Percentiles rank a stretch among this genome's conserved stretches.
Evolutionary conservation across 2,888 invertebrate genomes (phyloP).

Genomic region (Drosophila formosana): DNA sequence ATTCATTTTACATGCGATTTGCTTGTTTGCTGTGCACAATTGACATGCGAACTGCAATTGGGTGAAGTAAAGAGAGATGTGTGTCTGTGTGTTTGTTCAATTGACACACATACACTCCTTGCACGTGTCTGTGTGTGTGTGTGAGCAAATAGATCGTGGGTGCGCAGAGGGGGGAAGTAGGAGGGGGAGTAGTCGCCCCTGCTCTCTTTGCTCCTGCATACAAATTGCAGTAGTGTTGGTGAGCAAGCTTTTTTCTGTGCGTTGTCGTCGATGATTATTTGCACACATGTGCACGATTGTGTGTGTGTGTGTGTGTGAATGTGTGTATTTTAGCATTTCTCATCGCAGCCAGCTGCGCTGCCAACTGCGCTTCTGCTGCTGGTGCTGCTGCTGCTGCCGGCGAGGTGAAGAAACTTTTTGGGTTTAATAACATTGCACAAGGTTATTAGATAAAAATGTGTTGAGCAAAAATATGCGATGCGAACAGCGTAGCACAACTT

Average conservation of each 20-base stretch:
- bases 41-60: constrained; percentile 53
- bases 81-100: constrained; percentile 47
- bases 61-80: constrained; percentile 35
- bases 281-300: constrained; percentile 20
- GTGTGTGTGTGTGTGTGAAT: constrained; percentile 41
- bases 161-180: background rate
- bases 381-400: constrained; percentile 39
- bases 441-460: constrained; percentile 84
- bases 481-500: constrained; percentile 25
- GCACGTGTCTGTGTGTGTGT: background rate
- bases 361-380: constrained; percentile 36
- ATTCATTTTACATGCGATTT: constrained; percentile 69
- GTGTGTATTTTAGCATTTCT: constrained; percentile 77
- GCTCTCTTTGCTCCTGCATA: background rate
- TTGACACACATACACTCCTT: constrained; percentile 63
- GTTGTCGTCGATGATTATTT: constrained; percentile 58
- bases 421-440: constrained; percentile 85
- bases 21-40: constrained; percentile 55
- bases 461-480: constrained; percentile 59
- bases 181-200: constrained; percentile 5
- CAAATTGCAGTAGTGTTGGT: constrained; percentile 46
- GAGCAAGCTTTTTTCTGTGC: constrained; percentile 52
- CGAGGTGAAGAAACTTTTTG: constrained; percentile 85
- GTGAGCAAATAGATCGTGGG: background rate
- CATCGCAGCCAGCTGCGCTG: constrained; percentile 49